Base-by-base conservation (phyloP, 2,113 vertebrate genomes). In the Corynorhinus townsendii region DNA sequence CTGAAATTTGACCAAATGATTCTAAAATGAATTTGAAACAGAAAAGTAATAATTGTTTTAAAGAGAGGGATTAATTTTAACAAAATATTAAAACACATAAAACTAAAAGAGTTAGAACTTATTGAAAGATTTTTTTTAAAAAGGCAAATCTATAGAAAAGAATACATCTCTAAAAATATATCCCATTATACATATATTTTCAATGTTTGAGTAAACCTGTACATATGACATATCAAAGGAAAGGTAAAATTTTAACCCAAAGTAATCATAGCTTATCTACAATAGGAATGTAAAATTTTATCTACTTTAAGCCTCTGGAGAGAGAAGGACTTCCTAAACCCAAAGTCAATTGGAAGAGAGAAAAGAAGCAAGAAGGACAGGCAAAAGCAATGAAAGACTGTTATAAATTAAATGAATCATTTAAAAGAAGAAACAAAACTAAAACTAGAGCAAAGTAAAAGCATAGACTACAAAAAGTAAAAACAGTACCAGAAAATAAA, bases 11-110 rank as follows among this genome's bases (percentile, higher is more conserved):
- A 75, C 20, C 72, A 84, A 69, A 52, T 73, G 20, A 85, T 88
- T 68, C 47, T 90, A 93, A 88, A 88, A 75, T 88, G 68, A 26
- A 91, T 85, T 95, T 88, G 30, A 66, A 84, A 62, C 4, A 77
- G n/a, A 86, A 76, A 30, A 87, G 8, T 35, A 82, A 49, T 52
- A 40, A 66, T 38, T 88, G 24, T 68, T 84, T 77, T 87, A 75
- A 92, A 89, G 17, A 62, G 14, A 38, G 8, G 28, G 9, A 71
- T 81, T 81, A 69, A 73, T 80, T 96, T 89, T 71, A 59, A 92
- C 35, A 86, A 92, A 86, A 52, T 64, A 45, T 71, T 76, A 54
- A 71, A 81, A 83, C 7, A 80, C 14, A 71, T 40, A 81, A 92
- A 87, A 14, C 12, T 79, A 95, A 94, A 82, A 52, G 89, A 92